Conservation (phyloP, 1,140 invertebrate species). For the Popillia japonica region DNA sequence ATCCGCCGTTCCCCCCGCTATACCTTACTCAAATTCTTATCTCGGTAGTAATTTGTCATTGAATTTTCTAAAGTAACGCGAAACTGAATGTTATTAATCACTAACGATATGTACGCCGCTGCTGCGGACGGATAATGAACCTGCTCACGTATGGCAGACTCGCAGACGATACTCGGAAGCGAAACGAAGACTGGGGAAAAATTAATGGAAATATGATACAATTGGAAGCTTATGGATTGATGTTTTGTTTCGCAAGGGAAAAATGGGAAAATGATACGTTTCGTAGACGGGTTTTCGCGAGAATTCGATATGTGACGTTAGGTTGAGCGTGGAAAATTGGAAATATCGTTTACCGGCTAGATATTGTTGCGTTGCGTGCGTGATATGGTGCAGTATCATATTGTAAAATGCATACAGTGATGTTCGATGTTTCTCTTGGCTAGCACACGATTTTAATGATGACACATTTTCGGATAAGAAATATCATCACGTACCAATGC, state of each 20-base stretch:
- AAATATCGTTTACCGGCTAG: too few relatives aligned
- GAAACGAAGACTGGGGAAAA: neutral
- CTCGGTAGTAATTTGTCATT: neutral
- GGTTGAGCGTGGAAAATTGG: neutral
- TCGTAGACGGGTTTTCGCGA: neutral
- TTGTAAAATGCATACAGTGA: too few relatives aligned
- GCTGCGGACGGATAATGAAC: neutral
- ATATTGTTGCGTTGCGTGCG: too few relatives aligned
- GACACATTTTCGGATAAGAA: too few relatives aligned
- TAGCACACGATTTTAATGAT: too few relatives aligned
- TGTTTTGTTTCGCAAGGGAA: neutral
- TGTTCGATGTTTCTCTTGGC: too few relatives aligned
- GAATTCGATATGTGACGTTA: neutral
- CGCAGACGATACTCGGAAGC: neutral
- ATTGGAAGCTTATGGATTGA: neutral
- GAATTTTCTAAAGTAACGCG: neutral
- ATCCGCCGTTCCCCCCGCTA: neutral
- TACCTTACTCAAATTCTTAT: neutral
- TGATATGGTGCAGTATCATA: too few relatives aligned
- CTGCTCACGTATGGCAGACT: neutral
- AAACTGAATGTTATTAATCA: neutral
- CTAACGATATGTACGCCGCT: too few relatives aligned
- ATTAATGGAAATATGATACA: constrained; percentile 1
- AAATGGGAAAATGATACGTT: constrained; percentile 1
- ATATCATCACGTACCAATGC: too few relatives aligned